Evolutionary conservation across 2,888 invertebrate genomes (phyloP).

Genomic region (Acrobasis suavella): DNA sequence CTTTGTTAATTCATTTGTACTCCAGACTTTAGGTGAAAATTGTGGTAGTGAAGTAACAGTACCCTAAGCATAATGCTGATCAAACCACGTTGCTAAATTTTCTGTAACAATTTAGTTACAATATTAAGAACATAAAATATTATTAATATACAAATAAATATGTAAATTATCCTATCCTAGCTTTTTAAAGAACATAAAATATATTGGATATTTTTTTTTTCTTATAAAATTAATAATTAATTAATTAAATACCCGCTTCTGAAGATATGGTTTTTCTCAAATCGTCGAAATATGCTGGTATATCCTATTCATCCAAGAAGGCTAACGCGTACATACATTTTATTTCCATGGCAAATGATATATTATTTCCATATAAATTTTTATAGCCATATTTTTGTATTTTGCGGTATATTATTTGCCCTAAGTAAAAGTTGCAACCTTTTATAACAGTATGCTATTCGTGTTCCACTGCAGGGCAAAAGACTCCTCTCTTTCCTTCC

Average conservation of each 20-base stretch:
- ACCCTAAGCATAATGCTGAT: not conserved
- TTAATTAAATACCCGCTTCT: not conserved
- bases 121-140: too few relatives aligned
- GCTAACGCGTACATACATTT: not conserved
- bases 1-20: not conserved
- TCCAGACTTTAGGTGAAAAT: not conserved
- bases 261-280: not conserved
- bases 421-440: not conserved
- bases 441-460: not conserved
- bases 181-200: too few relatives aligned
- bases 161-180: too few relatives aligned
- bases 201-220: not conserved
- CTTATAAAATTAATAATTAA: not conserved
- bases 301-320: not conserved
- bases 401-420: not conserved
- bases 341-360: not conserved
- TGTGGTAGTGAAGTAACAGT: not conserved
- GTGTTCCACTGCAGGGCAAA: too few relatives aligned
- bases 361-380: not conserved
- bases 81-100: not conserved
- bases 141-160: too few relatives aligned
- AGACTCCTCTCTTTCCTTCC: too few relatives aligned
- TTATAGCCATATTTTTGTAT: not conserved
- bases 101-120: not conserved
- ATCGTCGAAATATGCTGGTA: not conserved